Evolutionary conservation across 2,888 invertebrate genomes (phyloP).

Genomic region (Mythimna pallens): DNA sequence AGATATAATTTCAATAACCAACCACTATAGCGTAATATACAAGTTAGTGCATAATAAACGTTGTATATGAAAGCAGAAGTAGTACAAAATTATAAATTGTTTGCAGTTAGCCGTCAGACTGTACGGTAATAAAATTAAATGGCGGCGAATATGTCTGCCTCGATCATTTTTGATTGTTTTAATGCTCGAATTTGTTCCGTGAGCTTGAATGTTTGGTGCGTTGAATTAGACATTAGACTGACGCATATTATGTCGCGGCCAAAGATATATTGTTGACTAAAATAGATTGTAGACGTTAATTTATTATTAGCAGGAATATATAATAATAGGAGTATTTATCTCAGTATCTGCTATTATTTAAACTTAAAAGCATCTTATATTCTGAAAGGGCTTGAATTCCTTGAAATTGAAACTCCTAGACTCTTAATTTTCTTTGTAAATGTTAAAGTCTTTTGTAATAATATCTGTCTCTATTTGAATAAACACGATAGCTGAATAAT

Average conservation of each 20-base stretch:
- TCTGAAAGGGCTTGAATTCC: background rate
- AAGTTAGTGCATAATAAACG: conserved; percentile 48
- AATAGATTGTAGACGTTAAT: conserved; percentile 44
- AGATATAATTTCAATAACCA: conserved; percentile 51
- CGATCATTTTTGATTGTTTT: conserved; percentile 63
- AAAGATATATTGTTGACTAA: conserved; percentile 46
- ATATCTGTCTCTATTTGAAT: conserved; percentile 10
- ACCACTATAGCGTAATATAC: conserved; percentile 17
- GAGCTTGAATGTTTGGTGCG: conserved; percentile 29
- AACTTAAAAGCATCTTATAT: conserved; percentile 17
- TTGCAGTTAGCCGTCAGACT: conserved; percentile 50
- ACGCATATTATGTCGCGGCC: conserved; percentile 31
- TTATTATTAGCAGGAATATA: conserved; percentile 30
- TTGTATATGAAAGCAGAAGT: conserved; percentile 44
- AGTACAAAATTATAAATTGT: conserved; percentile 61
- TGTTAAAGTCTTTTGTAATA: conserved; percentile 4
- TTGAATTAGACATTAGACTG: conserved; percentile 45
- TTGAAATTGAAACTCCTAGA: conserved; percentile 27
- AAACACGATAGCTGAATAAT: conserved; percentile 11
- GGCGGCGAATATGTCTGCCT: conserved; percentile 54
- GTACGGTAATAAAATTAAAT: conserved; percentile 63
- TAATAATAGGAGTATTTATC: conserved; percentile 12
- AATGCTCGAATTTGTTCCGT: conserved; percentile 46
- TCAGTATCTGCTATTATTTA: conserved; percentile 10
- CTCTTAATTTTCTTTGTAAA: conserved; percentile 17